phyloP scores from a whole-genome alignment of 37 sponge, comb jelly and placozoan genomes.

The Haliclona indistincta region DNA sequence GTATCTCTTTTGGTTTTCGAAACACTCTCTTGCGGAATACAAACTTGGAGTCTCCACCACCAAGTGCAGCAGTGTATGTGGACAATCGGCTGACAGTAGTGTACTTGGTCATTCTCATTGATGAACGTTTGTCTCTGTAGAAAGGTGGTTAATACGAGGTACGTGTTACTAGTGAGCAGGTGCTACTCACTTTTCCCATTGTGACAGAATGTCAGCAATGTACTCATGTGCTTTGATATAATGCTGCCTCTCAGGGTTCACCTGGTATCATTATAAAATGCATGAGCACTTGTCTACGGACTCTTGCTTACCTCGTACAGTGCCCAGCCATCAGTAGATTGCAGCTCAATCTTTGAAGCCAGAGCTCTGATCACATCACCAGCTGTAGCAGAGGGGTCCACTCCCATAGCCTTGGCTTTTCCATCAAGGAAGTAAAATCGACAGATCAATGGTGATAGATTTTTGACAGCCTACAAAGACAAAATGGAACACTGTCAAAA shows the following conservation, averaged over 20 bases:
- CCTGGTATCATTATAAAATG: constrained; percentile 42
- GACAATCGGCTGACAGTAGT: constrained; percentile 72
- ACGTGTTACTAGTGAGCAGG: neutral
- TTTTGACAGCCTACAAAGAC: constrained; percentile 65
- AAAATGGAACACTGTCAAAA: neutral
- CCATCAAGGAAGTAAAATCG: constrained; percentile 97
- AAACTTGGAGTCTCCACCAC: constrained; percentile 92
- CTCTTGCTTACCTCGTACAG: constrained; percentile 79
- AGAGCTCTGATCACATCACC: constrained; percentile 80
- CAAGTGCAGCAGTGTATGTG: constrained; percentile 80
- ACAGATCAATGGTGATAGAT: constrained; percentile 85
- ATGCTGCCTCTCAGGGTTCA: constrained; percentile 88
- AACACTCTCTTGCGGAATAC: constrained; percentile 92
- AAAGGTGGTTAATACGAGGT: neutral
- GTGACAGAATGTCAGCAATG: constrained; percentile 93
- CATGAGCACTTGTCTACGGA: neutral
- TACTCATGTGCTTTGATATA: constrained; percentile 91
- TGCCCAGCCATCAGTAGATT: constrained; percentile 93
- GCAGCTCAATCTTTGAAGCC: constrained; percentile 87
- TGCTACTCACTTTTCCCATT: constrained; percentile 87
- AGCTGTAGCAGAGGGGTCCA: constrained; percentile 81
- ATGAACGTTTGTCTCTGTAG: constrained; percentile 86
- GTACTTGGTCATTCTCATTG: constrained; percentile 90
- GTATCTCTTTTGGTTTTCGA: constrained; percentile 91
- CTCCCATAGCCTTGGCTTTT: constrained; percentile 95